These are phyloP conservation scores for Barnardius zonarius DNA, from an alignment of 2,113 vertebrate species.

Conservation along the genomic window DNA sequence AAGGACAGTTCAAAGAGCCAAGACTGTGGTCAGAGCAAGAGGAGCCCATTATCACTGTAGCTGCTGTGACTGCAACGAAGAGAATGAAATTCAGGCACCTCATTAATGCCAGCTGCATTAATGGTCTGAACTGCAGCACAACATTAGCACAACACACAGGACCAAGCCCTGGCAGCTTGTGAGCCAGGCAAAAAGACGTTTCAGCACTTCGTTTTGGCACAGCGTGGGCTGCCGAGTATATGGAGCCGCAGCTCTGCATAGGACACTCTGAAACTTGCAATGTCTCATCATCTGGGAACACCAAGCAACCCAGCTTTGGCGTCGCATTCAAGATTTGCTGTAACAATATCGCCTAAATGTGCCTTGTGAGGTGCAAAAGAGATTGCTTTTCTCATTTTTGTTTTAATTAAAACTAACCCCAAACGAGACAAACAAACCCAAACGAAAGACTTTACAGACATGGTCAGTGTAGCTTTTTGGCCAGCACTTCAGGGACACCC, in stretches of 20 bases:
- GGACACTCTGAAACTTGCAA: not conserved
- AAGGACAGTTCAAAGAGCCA: not conserved
- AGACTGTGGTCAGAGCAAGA: not conserved
- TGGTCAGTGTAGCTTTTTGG: not conserved
- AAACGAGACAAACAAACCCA: not conserved
- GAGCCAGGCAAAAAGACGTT: not conserved
- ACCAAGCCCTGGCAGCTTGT: not conserved
- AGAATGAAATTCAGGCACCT: not conserved
- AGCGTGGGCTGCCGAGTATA: accelerated
- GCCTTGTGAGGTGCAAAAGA: not conserved
- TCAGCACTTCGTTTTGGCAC: not conserved
- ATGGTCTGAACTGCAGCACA: not conserved
- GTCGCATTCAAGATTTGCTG: not conserved
- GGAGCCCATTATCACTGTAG: not conserved
- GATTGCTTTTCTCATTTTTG: not conserved
- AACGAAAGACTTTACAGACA: not conserved
- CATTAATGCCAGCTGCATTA: not conserved
- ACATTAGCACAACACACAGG: accelerated
- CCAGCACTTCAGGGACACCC: not conserved
- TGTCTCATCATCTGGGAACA: not conserved
- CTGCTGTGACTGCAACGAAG: not conserved
- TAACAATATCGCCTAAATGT: not conserved
- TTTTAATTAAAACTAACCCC: not conserved
- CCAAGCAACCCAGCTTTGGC: not conserved
- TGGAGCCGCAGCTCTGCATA: not conserved